A percentile compares a stretch with the other conserved stretches of the same genome.
These are phyloP conservation scores for Drosophila sp. DNA, from an alignment of 1,140 invertebrate genomes.

Conservation along the genomic window DNA sequence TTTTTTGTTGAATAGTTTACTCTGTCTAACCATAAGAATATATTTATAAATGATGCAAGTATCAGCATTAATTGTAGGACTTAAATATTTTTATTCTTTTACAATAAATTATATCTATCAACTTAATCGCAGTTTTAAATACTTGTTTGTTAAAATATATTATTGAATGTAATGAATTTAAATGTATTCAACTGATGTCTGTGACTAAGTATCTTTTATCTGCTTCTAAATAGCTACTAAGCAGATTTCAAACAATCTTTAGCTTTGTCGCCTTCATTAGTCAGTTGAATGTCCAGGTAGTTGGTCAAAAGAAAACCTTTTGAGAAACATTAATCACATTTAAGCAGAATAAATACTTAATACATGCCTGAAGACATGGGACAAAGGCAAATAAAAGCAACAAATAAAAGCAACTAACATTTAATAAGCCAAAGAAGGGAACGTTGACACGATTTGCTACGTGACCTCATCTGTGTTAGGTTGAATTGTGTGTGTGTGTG, in stretches of 20 bases:
- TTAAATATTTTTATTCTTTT: too few relatives aligned
- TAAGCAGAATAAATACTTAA: constrained; percentile 75
- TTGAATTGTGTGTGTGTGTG: too few relatives aligned
- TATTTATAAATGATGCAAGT: too few relatives aligned
- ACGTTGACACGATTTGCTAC: constrained; percentile 53
- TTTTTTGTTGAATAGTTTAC: too few relatives aligned
- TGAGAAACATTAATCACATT: constrained; percentile 71
- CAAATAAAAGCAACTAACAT: constrained; percentile 61
- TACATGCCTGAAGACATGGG: constrained; percentile 19
- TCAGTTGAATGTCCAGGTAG: constrained; percentile 14
- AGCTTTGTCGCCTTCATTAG: constrained; percentile 13
- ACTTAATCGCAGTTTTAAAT: too few relatives aligned
- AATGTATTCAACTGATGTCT: too few relatives aligned
- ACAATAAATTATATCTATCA: too few relatives aligned
- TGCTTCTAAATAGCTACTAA: background rate
- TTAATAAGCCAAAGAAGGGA: constrained; percentile 75
- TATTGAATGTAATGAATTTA: too few relatives aligned
- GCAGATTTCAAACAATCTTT: background rate
- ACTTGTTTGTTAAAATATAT: too few relatives aligned
- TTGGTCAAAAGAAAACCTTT: constrained; percentile 28
- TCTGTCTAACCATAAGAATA: too few relatives aligned
- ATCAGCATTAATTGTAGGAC: too few relatives aligned
- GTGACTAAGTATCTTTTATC: constrained; percentile 5
- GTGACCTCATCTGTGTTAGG: constrained; percentile 17
- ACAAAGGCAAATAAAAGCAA: constrained; percentile 12